Conservation (phyloP, 1,140 invertebrate species). For the Mya arenaria region DNA sequence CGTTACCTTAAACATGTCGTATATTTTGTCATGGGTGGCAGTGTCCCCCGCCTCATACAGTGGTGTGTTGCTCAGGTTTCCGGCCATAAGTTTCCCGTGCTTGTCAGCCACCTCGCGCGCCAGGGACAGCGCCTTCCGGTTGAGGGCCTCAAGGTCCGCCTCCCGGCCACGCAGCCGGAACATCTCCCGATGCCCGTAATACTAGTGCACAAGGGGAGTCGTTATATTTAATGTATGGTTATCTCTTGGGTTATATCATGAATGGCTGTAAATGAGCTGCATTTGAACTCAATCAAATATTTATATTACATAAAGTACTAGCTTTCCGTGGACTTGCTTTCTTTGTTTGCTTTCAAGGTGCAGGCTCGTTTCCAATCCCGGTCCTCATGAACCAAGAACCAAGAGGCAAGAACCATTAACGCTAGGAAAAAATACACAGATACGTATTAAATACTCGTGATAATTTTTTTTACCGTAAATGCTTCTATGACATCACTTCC, state of each 20-base stretch:
- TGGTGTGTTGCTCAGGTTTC: conserved; percentile 72
- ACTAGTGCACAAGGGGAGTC: no score
- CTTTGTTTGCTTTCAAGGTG: background rate
- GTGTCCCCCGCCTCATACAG: conserved; percentile 64
- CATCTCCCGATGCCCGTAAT: conserved; percentile 75
- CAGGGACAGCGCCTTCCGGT: conserved; percentile 70
- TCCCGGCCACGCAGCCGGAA: conserved; percentile 71
- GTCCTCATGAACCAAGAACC: no score
- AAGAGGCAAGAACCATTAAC: no score
- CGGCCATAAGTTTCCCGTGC: conserved; percentile 74
- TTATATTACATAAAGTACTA: background rate
- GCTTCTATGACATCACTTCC: conserved; percentile 74
- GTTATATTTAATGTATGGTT: no score
- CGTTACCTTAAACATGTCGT: conserved; percentile 68
- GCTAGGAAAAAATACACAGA: no score
- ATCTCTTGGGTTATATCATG: no score
- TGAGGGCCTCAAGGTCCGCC: conserved; percentile 72
- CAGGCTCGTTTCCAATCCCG: background rate
- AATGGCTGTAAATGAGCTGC: no score
- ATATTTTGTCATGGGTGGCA: conserved; percentile 39
- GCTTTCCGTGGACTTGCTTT: background rate
- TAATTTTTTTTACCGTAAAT: no score
- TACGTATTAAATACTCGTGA: no score
- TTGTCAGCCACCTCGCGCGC: conserved; percentile 72
- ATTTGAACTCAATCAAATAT: background rate